Conservation (phyloP, 2,888 invertebrate genomes). For the Tipula vernalis region DNA sequence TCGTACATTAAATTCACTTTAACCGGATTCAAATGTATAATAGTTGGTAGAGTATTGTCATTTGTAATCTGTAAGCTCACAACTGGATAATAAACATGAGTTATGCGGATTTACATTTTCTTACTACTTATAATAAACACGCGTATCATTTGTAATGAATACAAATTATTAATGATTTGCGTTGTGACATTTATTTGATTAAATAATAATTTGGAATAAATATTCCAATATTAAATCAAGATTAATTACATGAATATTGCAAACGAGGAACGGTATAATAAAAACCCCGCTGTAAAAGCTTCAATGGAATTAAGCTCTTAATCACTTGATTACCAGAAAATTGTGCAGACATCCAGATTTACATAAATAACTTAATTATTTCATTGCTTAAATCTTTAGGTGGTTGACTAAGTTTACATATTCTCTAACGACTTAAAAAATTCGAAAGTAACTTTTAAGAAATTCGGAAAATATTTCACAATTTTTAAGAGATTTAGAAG, state of each 20-base stretch:
- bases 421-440: no score
- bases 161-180: not conserved
- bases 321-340: no score
- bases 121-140: not conserved
- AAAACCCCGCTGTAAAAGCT: no score
- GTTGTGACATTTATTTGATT: not conserved
- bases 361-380: no score
- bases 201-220: not conserved
- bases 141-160: not conserved
- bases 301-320: no score
- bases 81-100: not conserved
- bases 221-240: not conserved
- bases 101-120: not conserved
- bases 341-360: no score
- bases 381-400: no score
- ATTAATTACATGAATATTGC: not conserved
- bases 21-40: not conserved
- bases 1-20: not conserved
- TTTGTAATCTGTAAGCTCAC: not conserved
- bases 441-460: no score
- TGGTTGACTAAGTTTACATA: no score
- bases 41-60: not conserved
- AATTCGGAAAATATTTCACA: no score
- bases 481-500: no score
- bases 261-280: no score